Percentiles rank a stretch among this genome's conserved stretches.
Evolutionary conservation across 1,140 invertebrate genomes (phyloP).

Genomic region (Drosophila ficusphila): DNA sequence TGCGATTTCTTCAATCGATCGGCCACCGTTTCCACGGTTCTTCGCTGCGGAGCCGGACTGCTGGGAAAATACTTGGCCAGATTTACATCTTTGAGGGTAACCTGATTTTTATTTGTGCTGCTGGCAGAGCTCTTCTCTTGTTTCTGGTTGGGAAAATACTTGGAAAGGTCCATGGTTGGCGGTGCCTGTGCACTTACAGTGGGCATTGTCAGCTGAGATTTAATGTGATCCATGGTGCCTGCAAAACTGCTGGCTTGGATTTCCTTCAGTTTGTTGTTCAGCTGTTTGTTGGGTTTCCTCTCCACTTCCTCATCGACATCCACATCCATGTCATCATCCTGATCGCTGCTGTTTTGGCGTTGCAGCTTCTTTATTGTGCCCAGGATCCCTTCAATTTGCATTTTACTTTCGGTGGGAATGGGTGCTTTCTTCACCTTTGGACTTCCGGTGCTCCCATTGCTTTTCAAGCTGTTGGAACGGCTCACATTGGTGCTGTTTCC

Average conservation of each 20-base stretch:
- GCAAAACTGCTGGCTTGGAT: slow-evolving; percentile 80
- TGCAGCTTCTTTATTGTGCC: slow-evolving; percentile 61
- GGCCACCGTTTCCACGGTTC: slow-evolving; percentile 70
- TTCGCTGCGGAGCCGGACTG: slow-evolving; percentile 72
- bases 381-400: slow-evolving; percentile 69
- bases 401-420: slow-evolving; percentile 44
- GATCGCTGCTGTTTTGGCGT: slow-evolving; percentile 38
- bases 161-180: slow-evolving; percentile 70
- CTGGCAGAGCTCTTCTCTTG: slow-evolving; percentile 57
- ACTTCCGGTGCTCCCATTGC: slow-evolving; percentile 53
- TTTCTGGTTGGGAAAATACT: slow-evolving; percentile 83
- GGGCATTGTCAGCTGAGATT: slow-evolving; percentile 71
- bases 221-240: slow-evolving; percentile 78
- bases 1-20: slow-evolving; percentile 73
- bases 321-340: slow-evolving; percentile 55
- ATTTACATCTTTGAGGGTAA: slow-evolving; percentile 79
- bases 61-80: slow-evolving; percentile 80
- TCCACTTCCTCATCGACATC: slow-evolving; percentile 31
- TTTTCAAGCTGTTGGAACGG: slow-evolving; percentile 64
- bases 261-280: slow-evolving; percentile 69
- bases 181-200: slow-evolving; percentile 68
- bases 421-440: slow-evolving; percentile 33
- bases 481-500: slow-evolving; percentile 58
- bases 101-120: slow-evolving; percentile 78
- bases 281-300: slow-evolving; percentile 34